Conservation (phyloP, 2,888 invertebrate genomes). For the Tineola bisselliella region DNA sequence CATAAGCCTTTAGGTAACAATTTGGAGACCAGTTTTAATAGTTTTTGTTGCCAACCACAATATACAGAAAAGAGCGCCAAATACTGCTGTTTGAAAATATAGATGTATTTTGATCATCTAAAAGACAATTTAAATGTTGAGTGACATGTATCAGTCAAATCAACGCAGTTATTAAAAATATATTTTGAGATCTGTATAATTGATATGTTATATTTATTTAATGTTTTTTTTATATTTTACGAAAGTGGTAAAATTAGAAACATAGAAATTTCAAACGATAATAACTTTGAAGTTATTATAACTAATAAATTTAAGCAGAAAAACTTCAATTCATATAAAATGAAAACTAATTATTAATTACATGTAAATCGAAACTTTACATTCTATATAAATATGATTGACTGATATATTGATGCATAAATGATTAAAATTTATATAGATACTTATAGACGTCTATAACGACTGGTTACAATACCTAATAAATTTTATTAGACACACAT, state of each 20-base stretch:
- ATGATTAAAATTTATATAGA: not conserved
- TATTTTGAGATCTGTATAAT: not conserved
- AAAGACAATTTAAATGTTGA: not conserved
- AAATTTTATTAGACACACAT: conserved; percentile 13
- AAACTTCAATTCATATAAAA: no score
- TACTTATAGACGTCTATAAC: not conserved
- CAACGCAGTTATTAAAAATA: not conserved
- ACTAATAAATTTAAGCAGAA: no score
- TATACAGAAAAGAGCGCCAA: conserved; percentile 17
- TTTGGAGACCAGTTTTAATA: conserved; percentile 22
- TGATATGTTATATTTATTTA: not conserved
- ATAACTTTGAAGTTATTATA: no score
- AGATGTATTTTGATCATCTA: not conserved
- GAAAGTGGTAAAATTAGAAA: no score
- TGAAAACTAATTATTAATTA: no score
- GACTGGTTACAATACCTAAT: conserved; percentile 3
- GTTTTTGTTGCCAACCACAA: conserved; percentile 17
- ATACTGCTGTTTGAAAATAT: not conserved
- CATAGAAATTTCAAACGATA: no score
- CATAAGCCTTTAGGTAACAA: conserved; percentile 66
- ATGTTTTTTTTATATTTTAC: not conserved
- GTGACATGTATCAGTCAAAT: not conserved
- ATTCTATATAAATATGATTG: no score
- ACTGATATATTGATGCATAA: not conserved
- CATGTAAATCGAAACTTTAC: no score